phyloP scores from a whole-genome alignment of 2,113 vertebrate species.

The Elephas maximus region DNA sequence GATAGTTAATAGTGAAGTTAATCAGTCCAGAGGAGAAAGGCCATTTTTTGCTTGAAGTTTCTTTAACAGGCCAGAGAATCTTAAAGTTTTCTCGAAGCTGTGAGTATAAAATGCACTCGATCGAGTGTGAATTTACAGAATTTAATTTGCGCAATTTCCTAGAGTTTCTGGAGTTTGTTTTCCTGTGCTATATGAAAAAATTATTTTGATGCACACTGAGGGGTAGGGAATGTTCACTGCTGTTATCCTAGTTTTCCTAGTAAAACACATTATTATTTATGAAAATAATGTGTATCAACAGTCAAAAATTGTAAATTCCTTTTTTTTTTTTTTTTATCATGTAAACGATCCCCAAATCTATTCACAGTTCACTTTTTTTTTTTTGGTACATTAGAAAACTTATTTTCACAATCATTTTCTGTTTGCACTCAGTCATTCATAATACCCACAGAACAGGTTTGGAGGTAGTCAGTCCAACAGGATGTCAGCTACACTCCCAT shows the following conservation, averaged over 20 bases:
- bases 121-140: neutral
- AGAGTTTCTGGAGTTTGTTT: neutral
- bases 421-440: slow-evolving; percentile 79
- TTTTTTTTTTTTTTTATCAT: no score
- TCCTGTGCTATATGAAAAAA: neutral
- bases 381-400: neutral
- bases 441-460: slow-evolving; percentile 86
- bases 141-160: neutral
- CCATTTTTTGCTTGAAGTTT: slow-evolving; percentile 5
- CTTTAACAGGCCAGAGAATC: slow-evolving; percentile 32
- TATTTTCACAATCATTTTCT: slow-evolving; percentile 81
- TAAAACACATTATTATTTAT: neutral
- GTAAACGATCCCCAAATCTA: slow-evolving; percentile 38
- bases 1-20: neutral
- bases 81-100: neutral
- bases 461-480: slow-evolving; percentile 79
- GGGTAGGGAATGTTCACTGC: neutral
- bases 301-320: neutral
- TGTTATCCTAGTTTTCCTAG: neutral
- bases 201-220: neutral
- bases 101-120: neutral
- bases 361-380: slow-evolving; percentile 23
- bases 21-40: neutral
- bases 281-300: neutral
- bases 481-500: slow-evolving; percentile 80